These are phyloP conservation scores for Ceratina australensis DNA, from an alignment of 1,140 invertebrate species.

Conservation along the genomic window DNA sequence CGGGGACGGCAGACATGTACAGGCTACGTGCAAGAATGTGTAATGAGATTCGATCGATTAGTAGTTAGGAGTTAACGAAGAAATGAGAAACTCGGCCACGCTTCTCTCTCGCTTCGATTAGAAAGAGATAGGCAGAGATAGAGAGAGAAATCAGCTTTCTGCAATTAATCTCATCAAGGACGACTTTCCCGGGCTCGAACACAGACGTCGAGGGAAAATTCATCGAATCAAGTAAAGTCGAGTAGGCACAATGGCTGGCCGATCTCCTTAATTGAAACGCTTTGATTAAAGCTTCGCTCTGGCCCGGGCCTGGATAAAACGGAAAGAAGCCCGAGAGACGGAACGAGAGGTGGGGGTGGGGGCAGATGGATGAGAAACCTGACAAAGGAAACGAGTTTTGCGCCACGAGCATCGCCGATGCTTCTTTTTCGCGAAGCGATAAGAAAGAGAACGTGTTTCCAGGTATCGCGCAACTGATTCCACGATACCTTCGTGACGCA, in stretches of 20 bases:
- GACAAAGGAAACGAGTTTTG: not conserved
- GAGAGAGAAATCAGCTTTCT: conserved; percentile 43
- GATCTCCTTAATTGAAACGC: conserved; percentile 59
- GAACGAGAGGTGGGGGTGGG: not conserved
- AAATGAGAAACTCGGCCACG: conserved; percentile 34
- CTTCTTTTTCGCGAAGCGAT: conserved; percentile 38
- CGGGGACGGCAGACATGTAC: not conserved
- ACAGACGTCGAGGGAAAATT: conserved; percentile 52
- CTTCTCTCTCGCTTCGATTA: not conserved
- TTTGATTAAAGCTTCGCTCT: conserved; percentile 51
- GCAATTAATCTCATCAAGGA: conserved; percentile 58
- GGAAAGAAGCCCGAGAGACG: not conserved
- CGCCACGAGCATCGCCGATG: conserved; percentile 5
- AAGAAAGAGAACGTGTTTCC: conserved; percentile 38
- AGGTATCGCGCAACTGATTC: conserved; percentile 42
- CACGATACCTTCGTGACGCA: conserved; percentile 24
- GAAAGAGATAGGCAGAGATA: not conserved
- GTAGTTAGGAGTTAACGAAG: conserved; percentile 25
- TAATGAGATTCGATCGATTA: conserved; percentile 18
- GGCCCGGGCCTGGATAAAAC: not conserved
- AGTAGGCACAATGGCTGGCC: conserved; percentile 48
- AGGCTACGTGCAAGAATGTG: not conserved
- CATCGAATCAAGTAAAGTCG: conserved; percentile 43
- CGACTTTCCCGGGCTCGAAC: conserved; percentile 47
- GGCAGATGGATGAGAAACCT: not conserved